Base-by-base conservation (phyloP, 2,888 invertebrate species). In the Hypomecis atomaria region DNA sequence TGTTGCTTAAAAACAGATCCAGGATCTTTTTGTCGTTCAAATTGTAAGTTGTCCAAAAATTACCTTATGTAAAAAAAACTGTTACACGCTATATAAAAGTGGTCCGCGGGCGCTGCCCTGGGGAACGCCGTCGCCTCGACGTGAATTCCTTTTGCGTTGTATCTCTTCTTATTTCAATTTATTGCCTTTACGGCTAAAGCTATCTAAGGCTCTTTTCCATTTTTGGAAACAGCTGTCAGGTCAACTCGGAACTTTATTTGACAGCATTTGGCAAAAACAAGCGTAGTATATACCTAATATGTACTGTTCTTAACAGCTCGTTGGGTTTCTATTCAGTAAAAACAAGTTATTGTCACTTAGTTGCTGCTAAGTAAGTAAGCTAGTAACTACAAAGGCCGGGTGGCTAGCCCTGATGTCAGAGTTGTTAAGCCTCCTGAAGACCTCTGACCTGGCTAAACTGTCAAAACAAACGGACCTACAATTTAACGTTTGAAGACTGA, bases 71-170 rank as follows among this genome's bases (percentile, higher is more conserved):
- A n/a, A n/a, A n/a, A n/a, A n/a, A n/a, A n/a, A n/a, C n/a, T 36
- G 11, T 7, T 13, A 37, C 37, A 50, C 9, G 4, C 49, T 70
- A 71, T 68, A 73, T 71, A 74, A 63, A 63, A 71, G 57, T 72
- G 67, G 71, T 65, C 73, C 66, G 68, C 73, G 68, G 69, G 74
- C 68, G 67, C 62, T 63, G 69, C 81, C 81, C 74, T 72, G 66
- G 73, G 80, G 80, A 78, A 68, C 66, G 61, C 75, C 37, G 48
- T 38, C 8, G 13, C 11, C 49, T 11, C 13, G 37, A 11, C 3
- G 8, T 50, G 49, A 66, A 65, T 66, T 68, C 59, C 52, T 57
- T 62, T 59, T 59, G 47, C 54, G 67, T 66, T 66, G 64, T 69
- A 68, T 70, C 67, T 64, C 58, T 69, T 63, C 64, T 65, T 65